Evolutionary conservation across 2,113 vertebrate species (phyloP).

Genomic region (Channa argus): DNA sequence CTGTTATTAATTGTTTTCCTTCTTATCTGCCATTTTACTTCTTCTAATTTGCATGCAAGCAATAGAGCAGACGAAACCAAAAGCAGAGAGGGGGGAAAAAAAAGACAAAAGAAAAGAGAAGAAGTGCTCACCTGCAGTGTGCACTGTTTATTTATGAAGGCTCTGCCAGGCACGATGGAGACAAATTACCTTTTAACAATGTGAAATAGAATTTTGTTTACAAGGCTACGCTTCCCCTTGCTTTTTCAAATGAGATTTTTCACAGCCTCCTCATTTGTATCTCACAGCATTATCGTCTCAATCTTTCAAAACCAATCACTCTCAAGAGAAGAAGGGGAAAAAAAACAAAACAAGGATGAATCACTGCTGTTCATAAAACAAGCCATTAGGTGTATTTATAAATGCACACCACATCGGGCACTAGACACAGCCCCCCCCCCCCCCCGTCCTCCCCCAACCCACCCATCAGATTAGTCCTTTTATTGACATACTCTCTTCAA

Average conservation of each 20-base stretch:
- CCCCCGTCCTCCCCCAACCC: conserved; percentile 22
- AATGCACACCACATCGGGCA: conserved; percentile 51
- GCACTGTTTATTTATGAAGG: conserved; percentile 84
- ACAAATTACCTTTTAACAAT: conserved; percentile 88
- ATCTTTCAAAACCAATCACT: conserved; percentile 82
- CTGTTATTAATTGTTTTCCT: conserved; percentile 29
- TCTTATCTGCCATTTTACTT: conserved; percentile 52
- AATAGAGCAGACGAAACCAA: conserved; percentile 48
- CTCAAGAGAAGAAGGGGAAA: conserved; percentile 61
- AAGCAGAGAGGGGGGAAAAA: conserved; percentile 29
- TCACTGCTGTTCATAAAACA: conserved; percentile 73
- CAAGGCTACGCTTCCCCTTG: conserved; percentile 78
- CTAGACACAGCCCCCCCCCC: conserved; percentile 8
- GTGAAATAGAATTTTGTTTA: conserved; percentile 88
- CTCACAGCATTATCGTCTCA: conserved; percentile 80
- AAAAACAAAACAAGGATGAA: conserved; percentile 51
- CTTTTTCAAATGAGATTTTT: conserved; percentile 85
- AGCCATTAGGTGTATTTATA: conserved; percentile 77
- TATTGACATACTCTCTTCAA: conserved; percentile 27
- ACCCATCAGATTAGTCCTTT: conserved; percentile 52
- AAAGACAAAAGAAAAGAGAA: conserved; percentile 42
- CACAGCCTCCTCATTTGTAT: conserved; percentile 81
- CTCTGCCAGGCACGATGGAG: conserved; percentile 79
- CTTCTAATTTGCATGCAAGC: conserved; percentile 66
- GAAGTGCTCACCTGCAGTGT: conserved; percentile 77